These are phyloP conservation scores for Drosophila paulistorum DNA, from an alignment of 1,140 invertebrate species.

Conservation along the genomic window DNA sequence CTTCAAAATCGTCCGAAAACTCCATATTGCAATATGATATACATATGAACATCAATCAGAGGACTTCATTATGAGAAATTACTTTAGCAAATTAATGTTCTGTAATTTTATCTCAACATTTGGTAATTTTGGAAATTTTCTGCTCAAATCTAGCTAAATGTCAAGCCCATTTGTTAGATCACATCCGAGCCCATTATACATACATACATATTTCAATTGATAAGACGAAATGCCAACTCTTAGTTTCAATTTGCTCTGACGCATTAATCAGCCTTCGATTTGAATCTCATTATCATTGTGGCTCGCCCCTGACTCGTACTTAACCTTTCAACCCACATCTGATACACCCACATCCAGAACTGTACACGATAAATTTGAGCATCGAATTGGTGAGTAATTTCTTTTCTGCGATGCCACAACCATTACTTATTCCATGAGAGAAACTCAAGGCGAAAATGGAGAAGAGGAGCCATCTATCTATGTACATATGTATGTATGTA, in stretches of 20 bases:
- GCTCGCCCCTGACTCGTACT: neutral
- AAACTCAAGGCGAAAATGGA: neutral
- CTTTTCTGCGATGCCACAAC: slow-evolving; percentile 20
- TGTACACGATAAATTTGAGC: slow-evolving; percentile 52
- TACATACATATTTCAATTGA: neutral
- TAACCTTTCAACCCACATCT: neutral
- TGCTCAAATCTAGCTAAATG: slow-evolving; percentile 7
- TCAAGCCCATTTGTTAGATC: slow-evolving; percentile 1
- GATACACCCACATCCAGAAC: neutral
- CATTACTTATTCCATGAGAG: slow-evolving; percentile 42
- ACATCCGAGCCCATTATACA: slow-evolving; percentile 4
- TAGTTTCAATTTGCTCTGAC: slow-evolving; percentile 54
- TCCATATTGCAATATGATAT: too few relatives aligned
- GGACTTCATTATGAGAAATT: neutral
- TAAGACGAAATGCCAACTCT: slow-evolving; percentile 18
- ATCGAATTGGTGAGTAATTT: slow-evolving; percentile 58
- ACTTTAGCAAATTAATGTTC: neutral
- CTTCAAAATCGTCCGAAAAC: too few relatives aligned
- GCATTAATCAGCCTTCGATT: slow-evolving; percentile 64
- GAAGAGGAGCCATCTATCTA: too few relatives aligned
- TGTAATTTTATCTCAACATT: neutral
- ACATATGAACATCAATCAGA: neutral
- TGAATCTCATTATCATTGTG: slow-evolving; percentile 56
- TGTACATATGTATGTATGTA: too few relatives aligned
- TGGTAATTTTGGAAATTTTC: slow-evolving; percentile 1